phyloP scores from a whole-genome alignment of 2,797 vertebrate genomes.

The Ispidina picta region DNA sequence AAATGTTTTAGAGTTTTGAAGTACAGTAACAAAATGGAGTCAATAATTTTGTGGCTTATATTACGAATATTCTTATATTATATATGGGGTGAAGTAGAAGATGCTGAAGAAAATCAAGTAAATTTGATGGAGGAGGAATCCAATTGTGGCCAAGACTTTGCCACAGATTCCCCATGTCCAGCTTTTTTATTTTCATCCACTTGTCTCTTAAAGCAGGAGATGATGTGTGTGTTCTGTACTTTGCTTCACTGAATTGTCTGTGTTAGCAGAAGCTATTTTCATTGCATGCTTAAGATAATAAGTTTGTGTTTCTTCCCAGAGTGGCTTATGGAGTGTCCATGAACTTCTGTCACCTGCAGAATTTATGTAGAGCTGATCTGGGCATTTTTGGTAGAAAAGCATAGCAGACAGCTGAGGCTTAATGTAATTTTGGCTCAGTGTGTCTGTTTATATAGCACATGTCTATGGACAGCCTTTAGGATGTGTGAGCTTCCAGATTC shows the following conservation, averaged over 20 bases:
- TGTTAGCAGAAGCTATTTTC: neutral
- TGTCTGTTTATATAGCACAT: neutral
- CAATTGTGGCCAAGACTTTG: neutral
- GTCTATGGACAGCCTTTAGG: neutral
- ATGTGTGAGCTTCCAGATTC: neutral
- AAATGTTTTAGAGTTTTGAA: neutral
- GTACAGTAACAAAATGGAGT: neutral
- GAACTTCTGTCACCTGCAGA: neutral
- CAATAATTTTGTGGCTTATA: neutral
- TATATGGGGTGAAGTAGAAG: too few relatives aligned
- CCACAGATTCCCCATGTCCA: neutral
- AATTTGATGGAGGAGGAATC: neutral
- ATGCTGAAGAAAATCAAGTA: neutral
- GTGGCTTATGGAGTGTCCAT: neutral
- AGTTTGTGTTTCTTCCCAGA: neutral
- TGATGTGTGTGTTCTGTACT: accelerated
- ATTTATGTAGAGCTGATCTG: neutral
- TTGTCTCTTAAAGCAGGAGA: neutral
- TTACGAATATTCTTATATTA: too few relatives aligned
- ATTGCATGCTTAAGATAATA: neutral
- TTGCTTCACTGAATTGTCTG: neutral
- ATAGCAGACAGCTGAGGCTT: neutral
- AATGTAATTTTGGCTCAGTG: accelerated
- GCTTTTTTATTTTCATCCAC: neutral
- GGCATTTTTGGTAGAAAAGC: neutral